Percentiles rank a stretch among this genome's conserved stretches.
phyloP scores from a whole-genome alignment of 2,797 vertebrate genomes.

The Crenuchus spilurus region DNA sequence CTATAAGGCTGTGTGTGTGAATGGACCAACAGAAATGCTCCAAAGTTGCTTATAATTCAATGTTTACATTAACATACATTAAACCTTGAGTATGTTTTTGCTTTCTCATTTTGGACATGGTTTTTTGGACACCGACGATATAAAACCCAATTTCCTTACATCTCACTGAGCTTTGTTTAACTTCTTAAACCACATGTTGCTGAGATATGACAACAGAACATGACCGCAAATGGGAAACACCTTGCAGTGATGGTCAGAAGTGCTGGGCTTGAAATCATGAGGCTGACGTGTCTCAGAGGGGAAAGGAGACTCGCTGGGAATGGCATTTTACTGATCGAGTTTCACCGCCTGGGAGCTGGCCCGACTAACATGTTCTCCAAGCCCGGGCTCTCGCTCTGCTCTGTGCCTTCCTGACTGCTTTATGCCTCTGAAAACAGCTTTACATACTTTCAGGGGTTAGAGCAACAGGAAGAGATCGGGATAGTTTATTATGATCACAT shows the following conservation, averaged over 20 bases:
- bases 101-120: no score
- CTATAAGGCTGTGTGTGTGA: no score
- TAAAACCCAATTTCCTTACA: conserved; percentile 45
- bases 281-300: conserved; percentile 44
- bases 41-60: no score
- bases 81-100: no score
- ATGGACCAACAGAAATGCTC: no score
- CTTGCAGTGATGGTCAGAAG: conserved; percentile 43
- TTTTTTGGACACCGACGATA: no score
- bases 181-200: conserved; percentile 45
- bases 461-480: conserved; percentile 54
- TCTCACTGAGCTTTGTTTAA: conserved; percentile 40
- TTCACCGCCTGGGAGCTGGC: conserved; percentile 51
- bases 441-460: conserved; percentile 56
- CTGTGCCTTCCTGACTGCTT: conserved; percentile 43
- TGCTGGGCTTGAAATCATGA: conserved; percentile 48
- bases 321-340: conserved; percentile 57
- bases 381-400: conserved; percentile 21
- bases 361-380: conserved; percentile 32
- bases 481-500: conserved; percentile 57
- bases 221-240: conserved; percentile 56
- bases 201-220: conserved; percentile 48
- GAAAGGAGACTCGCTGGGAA: conserved; percentile 55
- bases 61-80: no score
- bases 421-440: conserved; percentile 54